Percentiles rank a stretch among this genome's conserved stretches.
phyloP scores from a whole-genome alignment of 37 sponge, comb jelly and placozoan genomes.

The Axinella damicornis region DNA sequence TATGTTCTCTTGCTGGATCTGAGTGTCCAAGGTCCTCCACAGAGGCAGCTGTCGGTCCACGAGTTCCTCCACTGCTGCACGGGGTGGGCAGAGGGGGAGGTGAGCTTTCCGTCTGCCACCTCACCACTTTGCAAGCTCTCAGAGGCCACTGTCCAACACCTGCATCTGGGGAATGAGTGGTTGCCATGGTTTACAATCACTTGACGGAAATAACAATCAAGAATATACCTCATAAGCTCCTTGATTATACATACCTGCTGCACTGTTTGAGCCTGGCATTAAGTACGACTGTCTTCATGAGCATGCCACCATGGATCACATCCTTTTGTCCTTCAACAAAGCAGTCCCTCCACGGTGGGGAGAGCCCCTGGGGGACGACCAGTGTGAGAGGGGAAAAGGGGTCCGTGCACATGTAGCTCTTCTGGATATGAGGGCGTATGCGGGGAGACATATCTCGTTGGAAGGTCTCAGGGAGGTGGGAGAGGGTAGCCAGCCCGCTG shows the following conservation, averaged over 20 bases:
- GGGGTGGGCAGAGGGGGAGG: slow-evolving; percentile 17
- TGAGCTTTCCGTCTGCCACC: neutral
- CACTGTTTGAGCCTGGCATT: slow-evolving; percentile 67
- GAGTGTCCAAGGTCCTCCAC: slow-evolving; percentile 66
- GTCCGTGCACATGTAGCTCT: slow-evolving; percentile 41
- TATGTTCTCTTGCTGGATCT: slow-evolving; percentile 9
- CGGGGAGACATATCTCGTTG: slow-evolving; percentile 24
- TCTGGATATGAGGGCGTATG: slow-evolving; percentile 58
- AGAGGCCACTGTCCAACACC: slow-evolving; percentile 63
- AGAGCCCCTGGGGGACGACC: slow-evolving; percentile 60
- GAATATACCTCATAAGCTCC: neutral
- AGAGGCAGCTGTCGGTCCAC: slow-evolving; percentile 62
- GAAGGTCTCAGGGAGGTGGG: slow-evolving; percentile 56
- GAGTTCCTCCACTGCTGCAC: slow-evolving; percentile 62
- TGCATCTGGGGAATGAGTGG: slow-evolving; percentile 44
- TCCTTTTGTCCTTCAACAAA: slow-evolving; percentile 70
- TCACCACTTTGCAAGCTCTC: slow-evolving; percentile 12
- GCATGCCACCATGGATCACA: slow-evolving; percentile 52
- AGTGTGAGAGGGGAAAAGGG: slow-evolving; percentile 80
- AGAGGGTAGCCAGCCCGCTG: slow-evolving; percentile 37
- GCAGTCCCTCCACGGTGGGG: slow-evolving; percentile 76
- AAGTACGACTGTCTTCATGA: slow-evolving; percentile 52
- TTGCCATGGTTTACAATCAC: no score
- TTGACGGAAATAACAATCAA: no score
- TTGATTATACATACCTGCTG: slow-evolving; percentile 49